Conservation (phyloP, 2,888 invertebrate genomes). For the Ophion costatus region DNA sequence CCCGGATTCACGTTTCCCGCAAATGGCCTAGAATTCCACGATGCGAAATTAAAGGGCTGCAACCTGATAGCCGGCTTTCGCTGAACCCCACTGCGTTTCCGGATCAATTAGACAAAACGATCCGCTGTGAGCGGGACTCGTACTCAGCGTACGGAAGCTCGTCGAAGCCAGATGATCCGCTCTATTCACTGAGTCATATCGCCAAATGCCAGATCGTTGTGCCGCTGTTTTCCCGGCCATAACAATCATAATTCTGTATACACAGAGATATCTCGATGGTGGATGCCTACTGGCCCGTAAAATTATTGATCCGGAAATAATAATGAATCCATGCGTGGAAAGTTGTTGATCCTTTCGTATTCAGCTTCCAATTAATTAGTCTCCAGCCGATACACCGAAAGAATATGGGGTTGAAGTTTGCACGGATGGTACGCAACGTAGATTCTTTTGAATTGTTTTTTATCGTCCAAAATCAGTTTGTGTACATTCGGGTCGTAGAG, state of each 20-base stretch:
- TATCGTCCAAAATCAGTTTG: too few relatives aligned
- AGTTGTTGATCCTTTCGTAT: too few relatives aligned
- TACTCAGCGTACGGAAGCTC: conserved; percentile 20
- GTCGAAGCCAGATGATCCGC: conserved; percentile 7
- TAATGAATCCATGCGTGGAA: background rate
- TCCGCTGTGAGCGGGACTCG: background rate
- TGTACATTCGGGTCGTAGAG: too few relatives aligned
- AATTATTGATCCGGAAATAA: background rate
- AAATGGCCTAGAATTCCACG: background rate
- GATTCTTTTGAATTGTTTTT: too few relatives aligned
- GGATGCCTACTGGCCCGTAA: background rate
- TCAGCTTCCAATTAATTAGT: too few relatives aligned
- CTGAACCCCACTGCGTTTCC: conserved; percentile 15
- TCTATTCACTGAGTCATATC: conserved; percentile 6
- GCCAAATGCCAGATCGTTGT: background rate
- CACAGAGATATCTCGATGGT: too few relatives aligned
- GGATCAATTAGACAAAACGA: conserved; percentile 24
- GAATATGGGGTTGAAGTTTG: too few relatives aligned
- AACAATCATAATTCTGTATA: conserved; percentile 3
- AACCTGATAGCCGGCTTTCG: conserved; percentile 8
- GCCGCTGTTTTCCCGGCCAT: background rate
- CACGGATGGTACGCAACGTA: too few relatives aligned
- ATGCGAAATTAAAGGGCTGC: conserved; percentile 15
- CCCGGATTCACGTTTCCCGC: background rate
- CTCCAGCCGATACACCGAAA: too few relatives aligned